Base-by-base conservation (phyloP, 2,113 vertebrate genomes). In the Potamarius usumacintae region DNA sequence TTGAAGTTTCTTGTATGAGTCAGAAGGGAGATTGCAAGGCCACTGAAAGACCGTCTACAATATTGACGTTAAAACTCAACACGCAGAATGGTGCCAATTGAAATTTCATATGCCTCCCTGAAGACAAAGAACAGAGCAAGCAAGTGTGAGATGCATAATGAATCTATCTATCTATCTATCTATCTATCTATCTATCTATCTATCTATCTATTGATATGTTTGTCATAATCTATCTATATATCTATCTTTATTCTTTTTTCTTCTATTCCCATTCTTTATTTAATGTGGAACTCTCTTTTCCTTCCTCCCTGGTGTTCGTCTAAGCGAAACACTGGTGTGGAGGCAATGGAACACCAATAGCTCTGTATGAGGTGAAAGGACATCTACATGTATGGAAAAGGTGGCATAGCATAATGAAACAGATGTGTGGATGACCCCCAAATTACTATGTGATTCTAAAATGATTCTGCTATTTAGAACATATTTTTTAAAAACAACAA, bases 61-160 rank as follows among this genome's bases (percentile, higher is more conserved):
- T 95, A 95, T 95, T 95, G 95, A 95, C 94, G 95, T 95, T 95
- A 94, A 94, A 95, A 95, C 94, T 93, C 93, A 94, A 95, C 94
- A 93, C 94, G 95, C 93, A 95, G 94, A 95, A 94, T 94, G 93
- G 93, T 94, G 94, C 93, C 94, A 94, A 95, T 94, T 95, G 94
- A 95, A 95, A 96, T 96, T 95, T 95, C 92, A 95, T 93, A 93
- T 92, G 83, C 91, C 91, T 93, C 93, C 94, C 94, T 94, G 94
- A 85, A 91, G 90, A 93, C 91, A 90, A 93, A 92, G 92, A 91
- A 92, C 92, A 93, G 93, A 95, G 93, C 91, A 92, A 91, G 94
- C 92, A 88, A 91, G 92, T 93, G 93, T 95, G 94, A 94, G 92
- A 95, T 94, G 94, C 95, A 96, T 96, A 95, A 95, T 95, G 93